Conservation (phyloP, 2,888 invertebrate genomes). For the Mesopsocus fuscifrons region DNA sequence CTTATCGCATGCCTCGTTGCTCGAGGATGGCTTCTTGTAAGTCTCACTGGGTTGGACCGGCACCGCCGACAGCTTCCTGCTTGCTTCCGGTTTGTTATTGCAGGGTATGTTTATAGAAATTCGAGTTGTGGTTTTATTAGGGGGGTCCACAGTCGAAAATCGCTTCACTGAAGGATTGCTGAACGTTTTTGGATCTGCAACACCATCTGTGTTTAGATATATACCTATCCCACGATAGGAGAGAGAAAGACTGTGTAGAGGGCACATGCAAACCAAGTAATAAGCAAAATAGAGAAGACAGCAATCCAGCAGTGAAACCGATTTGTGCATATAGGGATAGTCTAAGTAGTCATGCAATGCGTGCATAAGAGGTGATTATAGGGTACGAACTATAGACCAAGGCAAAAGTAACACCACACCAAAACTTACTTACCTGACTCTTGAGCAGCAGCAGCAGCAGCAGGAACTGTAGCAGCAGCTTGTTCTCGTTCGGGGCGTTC, state of each 20-base stretch:
- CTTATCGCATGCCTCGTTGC: neutral
- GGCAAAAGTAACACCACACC: too few relatives aligned
- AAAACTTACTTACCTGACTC: too few relatives aligned
- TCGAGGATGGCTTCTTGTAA: slow-evolving; percentile 5
- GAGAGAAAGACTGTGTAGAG: neutral
- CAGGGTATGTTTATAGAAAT: neutral
- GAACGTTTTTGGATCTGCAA: neutral
- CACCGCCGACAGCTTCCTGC: neutral
- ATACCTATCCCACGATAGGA: neutral
- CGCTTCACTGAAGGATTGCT: slow-evolving; percentile 9
- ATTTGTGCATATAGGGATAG: slow-evolving; percentile 4
- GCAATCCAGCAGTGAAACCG: slow-evolving; percentile 10
- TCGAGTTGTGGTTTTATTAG: neutral
- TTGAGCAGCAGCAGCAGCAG: too few relatives aligned
- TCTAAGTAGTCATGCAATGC: neutral
- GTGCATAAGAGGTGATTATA: too few relatives aligned
- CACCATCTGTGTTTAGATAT: neutral
- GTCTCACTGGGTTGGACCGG: too few relatives aligned
- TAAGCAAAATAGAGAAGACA: neutral
- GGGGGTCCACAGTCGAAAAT: slow-evolving; percentile 1
- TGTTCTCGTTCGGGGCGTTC: too few relatives aligned
- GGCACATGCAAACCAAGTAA: neutral
- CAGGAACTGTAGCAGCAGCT: too few relatives aligned
- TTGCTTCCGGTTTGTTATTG: neutral
- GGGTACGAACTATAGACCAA: neutral